Evolutionary conservation across 2,113 vertebrate species (phyloP), one percentile per base, ranked within the genome.

Genomic region (Eulemur rufifrons): DNA sequence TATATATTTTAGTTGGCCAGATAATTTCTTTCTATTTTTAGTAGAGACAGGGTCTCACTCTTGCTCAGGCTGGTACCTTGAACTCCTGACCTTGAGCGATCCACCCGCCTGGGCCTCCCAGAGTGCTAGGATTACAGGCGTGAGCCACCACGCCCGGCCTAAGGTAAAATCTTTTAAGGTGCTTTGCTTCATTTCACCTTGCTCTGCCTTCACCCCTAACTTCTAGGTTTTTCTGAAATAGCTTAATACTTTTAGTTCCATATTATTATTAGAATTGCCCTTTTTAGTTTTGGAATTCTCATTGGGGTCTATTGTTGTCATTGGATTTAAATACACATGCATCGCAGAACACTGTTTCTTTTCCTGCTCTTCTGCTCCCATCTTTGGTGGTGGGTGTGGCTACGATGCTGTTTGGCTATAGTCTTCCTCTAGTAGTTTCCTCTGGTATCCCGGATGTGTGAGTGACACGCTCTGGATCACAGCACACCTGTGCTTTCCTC

Each of bases 311-410:
- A 2, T 27, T 47, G 3, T 2, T 59, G 42, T 63, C 42, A 9
- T n/a, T 71, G 8, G 27, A 13, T 84, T 56, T 9, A 34, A 39
- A 32, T 12, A 45, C 1, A 1, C 23, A 1, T 17, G 42, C 9
- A 4, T 0, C 15, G 6, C 32, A 18, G 45, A 52, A 15, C 1
- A 2, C 1, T 27, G 7, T 77, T 25, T 42, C 29, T 47, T 34
- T 27, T n/a, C 54, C 29, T 18, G 37, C 25, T 27, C 37, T 1
- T 1, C 7, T 4, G 17, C 42, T 59, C 37, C 52, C 59, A 1
- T 14, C 34, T 39, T 45, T 25, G 2, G 5, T 39, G 59, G 21
- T 8, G 39, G 37, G 13, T 9, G 6, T 23, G 17, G n/a, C 42
- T 29, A 27, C 1, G 13, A 27, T 14, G 6, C 7, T 25, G 2